A percentile compares a stretch with the other conserved stretches of the same genome.
phyloP scores from a whole-genome alignment of 2,888 invertebrate genomes.

The Pterobdella sp. region DNA sequence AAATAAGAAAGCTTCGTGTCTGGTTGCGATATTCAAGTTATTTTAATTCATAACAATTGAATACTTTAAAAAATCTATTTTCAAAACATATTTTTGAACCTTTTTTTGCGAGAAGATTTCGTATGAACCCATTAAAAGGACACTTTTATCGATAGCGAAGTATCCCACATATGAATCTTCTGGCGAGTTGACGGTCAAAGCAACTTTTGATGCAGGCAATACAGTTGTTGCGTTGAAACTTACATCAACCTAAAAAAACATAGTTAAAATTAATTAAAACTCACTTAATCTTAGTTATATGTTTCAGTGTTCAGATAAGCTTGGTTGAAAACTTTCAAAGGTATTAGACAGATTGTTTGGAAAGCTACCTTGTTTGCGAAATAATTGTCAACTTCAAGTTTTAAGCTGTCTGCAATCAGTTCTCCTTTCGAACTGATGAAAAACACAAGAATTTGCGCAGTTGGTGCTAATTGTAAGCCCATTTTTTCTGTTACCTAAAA shows the following conservation, averaged over 20 bases:
- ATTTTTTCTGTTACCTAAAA: background rate
- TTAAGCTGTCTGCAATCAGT: background rate
- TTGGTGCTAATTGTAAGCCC: background rate
- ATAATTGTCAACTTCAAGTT: conserved; percentile 3
- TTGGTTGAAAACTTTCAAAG: too few relatives aligned
- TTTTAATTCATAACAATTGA: too few relatives aligned
- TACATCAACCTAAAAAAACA: background rate
- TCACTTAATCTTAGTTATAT: too few relatives aligned
- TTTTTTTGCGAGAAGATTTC: background rate
- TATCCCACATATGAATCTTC: background rate
- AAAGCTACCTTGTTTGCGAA: background rate
- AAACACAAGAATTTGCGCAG: background rate
- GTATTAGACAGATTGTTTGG: too few relatives aligned
- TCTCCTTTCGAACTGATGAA: conserved; percentile 2
- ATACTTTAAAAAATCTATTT: too few relatives aligned
- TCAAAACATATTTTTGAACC: background rate
- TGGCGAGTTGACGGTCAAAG: background rate
- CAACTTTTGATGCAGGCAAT: background rate
- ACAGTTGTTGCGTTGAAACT: background rate
- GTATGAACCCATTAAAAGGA: conserved; percentile 5
- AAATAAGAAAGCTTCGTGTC: too few relatives aligned
- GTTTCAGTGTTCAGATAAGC: too few relatives aligned
- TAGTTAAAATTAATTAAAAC: too few relatives aligned
- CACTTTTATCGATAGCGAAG: conserved; percentile 6
- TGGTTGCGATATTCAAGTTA: too few relatives aligned